Evolutionary conservation across 2,888 invertebrate species (phyloP), one percentile per base, ranked within the genome.

Genomic region (Ctenicera cuprea): DNA sequence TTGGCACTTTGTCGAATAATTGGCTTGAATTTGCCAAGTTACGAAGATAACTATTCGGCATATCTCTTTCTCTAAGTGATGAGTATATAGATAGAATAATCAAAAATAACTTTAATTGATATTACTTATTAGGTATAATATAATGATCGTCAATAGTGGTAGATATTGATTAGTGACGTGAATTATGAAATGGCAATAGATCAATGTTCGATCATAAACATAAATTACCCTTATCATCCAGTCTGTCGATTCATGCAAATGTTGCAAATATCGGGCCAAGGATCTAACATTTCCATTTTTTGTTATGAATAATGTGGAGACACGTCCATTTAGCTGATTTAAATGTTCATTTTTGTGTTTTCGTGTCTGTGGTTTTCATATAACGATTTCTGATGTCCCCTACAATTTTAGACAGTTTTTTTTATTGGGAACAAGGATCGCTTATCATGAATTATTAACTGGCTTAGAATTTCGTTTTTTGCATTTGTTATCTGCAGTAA

Each of bases 201-300:
- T 26, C 22, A n/a, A 3, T 52, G 12, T 16, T 50, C 12, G 22
- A 50, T 50, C 50, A 22, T 16, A 7, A 50, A 20, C 50, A 20
- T 50, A 50, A 16, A 50, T 50, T 20, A 50, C 20, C n/a, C 12
- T 52, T 52, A 52, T 52, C 52, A 8, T 52, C 22, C 12, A 14
- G 22, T 26, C 26, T 52, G 41, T 12, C 41, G n/a, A 43, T 43
- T 43, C 41, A 14, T 43, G 41, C 41, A 43, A 43, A 43, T 43
- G n/a, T 43, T 14, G 14, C 14, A n/a, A n/a, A 43, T 43, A 14
- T n/a, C 41, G n/a, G 14, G n/a, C 41, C n/a, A 43, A 43, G n/a
- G 41, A 43, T 43, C 41, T 14, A n/a, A 4, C 14, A 43, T 14
- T 43, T 43, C 41, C n/a, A 43, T 45, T 45, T 45, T 45, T 18